These are phyloP conservation scores for Harpalus rufipes DNA, from an alignment of 2,888 invertebrate species.

Conservation along the genomic window DNA sequence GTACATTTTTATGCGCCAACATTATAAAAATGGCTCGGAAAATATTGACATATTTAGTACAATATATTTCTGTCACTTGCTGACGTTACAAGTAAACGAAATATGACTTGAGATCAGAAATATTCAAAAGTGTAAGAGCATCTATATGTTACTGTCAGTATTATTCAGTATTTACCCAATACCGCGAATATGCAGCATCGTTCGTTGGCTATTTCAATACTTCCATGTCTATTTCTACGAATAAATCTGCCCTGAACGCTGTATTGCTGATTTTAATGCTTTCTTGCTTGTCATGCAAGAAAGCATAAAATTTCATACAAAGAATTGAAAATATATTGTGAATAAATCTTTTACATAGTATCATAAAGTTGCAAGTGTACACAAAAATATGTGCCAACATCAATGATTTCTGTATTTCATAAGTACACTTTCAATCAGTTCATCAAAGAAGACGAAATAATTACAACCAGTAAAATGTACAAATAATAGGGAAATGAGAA, in stretches of 20 bases:
- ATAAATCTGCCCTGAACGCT: background rate
- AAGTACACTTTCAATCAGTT: no score
- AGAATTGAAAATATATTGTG: background rate
- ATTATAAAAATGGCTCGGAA: slow-evolving; percentile 46
- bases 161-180: slow-evolving; percentile 57
- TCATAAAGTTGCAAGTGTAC: no score
- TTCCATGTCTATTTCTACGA: slow-evolving; percentile 8
- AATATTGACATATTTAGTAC: slow-evolving; percentile 63
- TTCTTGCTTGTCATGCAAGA: background rate
- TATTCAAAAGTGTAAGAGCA: slow-evolving; percentile 62
- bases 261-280: background rate
- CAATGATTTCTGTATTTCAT: no score
- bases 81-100: slow-evolving; percentile 52
- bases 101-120: slow-evolving; percentile 60
- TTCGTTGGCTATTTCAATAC: background rate
- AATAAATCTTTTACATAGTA: background rate
- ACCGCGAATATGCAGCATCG: slow-evolving; percentile 3
- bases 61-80: slow-evolving; percentile 58
- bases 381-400: no score
- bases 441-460: no score
- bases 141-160: slow-evolving; percentile 60
- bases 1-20: slow-evolving; percentile 31
- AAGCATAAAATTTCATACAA: background rate
- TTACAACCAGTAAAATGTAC: no score
- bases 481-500: no score